phyloP scores from a whole-genome alignment of 1,140 invertebrate genomes.

The Macrobrachium nipponense region DNA sequence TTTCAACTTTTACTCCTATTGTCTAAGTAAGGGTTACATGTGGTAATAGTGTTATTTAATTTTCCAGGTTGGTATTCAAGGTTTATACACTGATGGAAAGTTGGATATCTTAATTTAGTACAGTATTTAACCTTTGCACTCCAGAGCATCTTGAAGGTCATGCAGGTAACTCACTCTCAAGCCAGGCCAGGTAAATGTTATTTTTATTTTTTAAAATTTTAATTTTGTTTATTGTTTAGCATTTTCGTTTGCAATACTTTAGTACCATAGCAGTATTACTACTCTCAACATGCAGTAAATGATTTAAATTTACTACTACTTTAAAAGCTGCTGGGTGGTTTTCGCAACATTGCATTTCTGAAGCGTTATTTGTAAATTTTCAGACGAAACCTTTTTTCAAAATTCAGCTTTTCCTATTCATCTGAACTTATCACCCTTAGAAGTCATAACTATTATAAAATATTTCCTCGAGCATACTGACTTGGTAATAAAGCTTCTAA shows the following conservation, averaged over 20 bases:
- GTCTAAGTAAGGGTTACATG: not conserved
- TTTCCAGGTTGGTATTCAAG: conserved; percentile 41
- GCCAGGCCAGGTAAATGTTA: conserved; percentile 18
- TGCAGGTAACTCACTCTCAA: conserved; percentile 5
- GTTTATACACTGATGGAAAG: conserved; percentile 34
- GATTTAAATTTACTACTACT: no score
- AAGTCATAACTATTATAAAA: no score
- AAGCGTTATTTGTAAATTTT: no score
- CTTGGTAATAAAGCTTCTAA: no score
- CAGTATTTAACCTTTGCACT: conserved; percentile 44
- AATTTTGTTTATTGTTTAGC: not conserved
- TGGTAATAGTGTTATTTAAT: not conserved
- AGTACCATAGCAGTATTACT: not conserved
- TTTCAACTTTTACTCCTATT: no score
- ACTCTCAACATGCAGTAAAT: not conserved
- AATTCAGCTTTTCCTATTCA: no score
- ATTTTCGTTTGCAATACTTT: not conserved
- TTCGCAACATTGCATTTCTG: no score
- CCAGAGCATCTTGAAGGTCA: not conserved
- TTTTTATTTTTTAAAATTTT: not conserved
- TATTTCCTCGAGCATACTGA: no score
- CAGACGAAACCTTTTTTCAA: no score
- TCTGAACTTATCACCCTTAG: no score
- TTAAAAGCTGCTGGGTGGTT: no score
- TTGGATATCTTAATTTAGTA: conserved; percentile 32